Base-by-base conservation (phyloP, 1,140 invertebrate species). In the Papilio dardanus region DNA sequence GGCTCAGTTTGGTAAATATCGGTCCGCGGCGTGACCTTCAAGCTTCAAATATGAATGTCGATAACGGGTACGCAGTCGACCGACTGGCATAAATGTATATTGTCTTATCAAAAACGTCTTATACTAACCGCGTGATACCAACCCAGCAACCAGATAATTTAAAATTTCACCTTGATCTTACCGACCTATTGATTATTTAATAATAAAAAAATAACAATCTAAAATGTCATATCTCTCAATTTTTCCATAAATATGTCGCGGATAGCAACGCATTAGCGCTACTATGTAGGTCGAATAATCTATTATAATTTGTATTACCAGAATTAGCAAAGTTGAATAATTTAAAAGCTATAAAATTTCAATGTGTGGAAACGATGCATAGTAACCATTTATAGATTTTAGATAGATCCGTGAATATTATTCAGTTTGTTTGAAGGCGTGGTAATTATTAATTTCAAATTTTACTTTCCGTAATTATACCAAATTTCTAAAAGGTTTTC, bases 21-120 rank as follows among this genome's bases (percentile, higher is more conserved):
- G 86, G 85, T 86, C 86, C 82, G n/a, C n/a, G n/a, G n/a, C 87
- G 78, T 77, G 89, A 82, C 88, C 88, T 92, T 88, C 84, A 79
- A 71, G 77, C 77, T 81, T 81, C 76, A 83, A 82, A 88, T 89
- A 92, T 90, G 86, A 90, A 88, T 88, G 82, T 77, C 84, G 90
- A 91, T 89, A 90, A 92, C 86, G 86, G 84, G 84, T 84, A 86
- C 83, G 79, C 21, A 86, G 82, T 82, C 90, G 88, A 88, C 87
- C 92, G 84, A 89, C 82, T 92, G 89, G 90, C 88, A 93, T 90
- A 92, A 89, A 90, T 92, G 90, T 90, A 86, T 90, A 91, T 90
- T 90, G 87, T 91, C 88, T 92, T 93, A 92, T 92, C 90, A 80
- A 79, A 88, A 85, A 85, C 86, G 80, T 86, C 81, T 84, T 88